These are phyloP conservation scores for Pararge aegeria DNA, from an alignment of 1,140 invertebrate species.

Conservation along the genomic window DNA sequence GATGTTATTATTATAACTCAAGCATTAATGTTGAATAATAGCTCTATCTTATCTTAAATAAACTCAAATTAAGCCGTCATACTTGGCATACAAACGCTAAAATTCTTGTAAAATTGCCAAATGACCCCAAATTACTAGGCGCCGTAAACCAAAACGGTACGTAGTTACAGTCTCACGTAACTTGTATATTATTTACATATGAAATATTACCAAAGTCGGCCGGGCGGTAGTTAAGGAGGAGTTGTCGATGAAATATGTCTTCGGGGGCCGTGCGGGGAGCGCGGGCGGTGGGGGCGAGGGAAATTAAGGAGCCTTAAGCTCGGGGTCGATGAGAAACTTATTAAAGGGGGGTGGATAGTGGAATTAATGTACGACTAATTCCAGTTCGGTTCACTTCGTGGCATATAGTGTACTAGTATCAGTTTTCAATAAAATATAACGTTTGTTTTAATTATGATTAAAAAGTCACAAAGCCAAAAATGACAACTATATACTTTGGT, in stretches of 20 bases:
- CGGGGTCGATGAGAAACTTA: slow-evolving; percentile 58
- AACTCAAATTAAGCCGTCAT: slow-evolving; percentile 20
- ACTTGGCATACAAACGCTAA: slow-evolving; percentile 22
- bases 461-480: neutral
- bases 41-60: slow-evolving; percentile 3
- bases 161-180: slow-evolving; percentile 52
- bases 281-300: slow-evolving; percentile 10
- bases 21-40: neutral
- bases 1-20: too few relatives aligned
- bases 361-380: slow-evolving; percentile 39
- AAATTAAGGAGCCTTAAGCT: slow-evolving; percentile 72
- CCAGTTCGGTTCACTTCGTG: slow-evolving; percentile 19
- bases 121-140: slow-evolving; percentile 24
- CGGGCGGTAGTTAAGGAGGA: slow-evolving; percentile 62
- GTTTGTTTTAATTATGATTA: neutral
- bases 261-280: slow-evolving; percentile 42
- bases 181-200: slow-evolving; percentile 68
- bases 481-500: too few relatives aligned
- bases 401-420: slow-evolving; percentile 11
- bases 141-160: slow-evolving; percentile 19
- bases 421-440: neutral
- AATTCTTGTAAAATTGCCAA: slow-evolving; percentile 28
- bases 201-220: slow-evolving; percentile 68
- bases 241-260: slow-evolving; percentile 76
- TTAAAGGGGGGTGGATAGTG: slow-evolving; percentile 40